These are phyloP conservation scores for Apteryx mantelli DNA, from an alignment of 2,113 vertebrate species.

Conservation along the genomic window DNA sequence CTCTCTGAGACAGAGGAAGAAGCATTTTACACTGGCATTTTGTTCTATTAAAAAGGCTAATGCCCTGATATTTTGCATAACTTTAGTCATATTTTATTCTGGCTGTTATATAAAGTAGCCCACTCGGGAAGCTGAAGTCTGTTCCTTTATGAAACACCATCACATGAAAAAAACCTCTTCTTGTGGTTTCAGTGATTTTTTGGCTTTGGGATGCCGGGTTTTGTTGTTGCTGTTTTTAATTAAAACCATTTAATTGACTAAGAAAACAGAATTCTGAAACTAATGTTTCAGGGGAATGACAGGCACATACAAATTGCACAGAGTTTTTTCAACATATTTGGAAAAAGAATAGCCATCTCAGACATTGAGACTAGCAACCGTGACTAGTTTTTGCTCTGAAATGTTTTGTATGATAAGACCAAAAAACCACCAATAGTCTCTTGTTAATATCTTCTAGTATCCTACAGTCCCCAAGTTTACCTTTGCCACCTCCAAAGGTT, in stretches of 20 bases:
- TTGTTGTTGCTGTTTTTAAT: not conserved
- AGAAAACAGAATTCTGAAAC: not conserved
- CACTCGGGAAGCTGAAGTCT: not conserved
- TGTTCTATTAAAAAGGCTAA: slow-evolving; percentile 25
- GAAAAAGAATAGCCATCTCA: not conserved
- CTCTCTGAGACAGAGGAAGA: not conserved
- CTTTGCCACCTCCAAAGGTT: not conserved
- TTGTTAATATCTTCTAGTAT: not conserved
- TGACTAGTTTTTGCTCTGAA: not conserved
- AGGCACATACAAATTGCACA: not conserved
- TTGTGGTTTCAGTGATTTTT: not conserved
- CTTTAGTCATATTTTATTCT: slow-evolving; percentile 8
- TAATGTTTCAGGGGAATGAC: not conserved
- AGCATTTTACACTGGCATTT: not conserved
- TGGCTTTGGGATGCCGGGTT: not conserved
- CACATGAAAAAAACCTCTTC: not conserved
- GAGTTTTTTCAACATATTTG: not conserved
- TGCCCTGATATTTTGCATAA: not conserved
- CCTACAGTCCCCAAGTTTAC: not conserved
- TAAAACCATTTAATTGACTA: not conserved
- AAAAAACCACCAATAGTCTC: not conserved
- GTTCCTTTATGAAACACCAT: not conserved
- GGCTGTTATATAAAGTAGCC: not conserved
- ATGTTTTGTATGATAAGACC: not conserved
- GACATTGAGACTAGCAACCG: not conserved